Evolutionary conservation across 37 sponge, comb jelly and placozoan species (phyloP).

Genomic region (Aplysina aerophoba): DNA sequence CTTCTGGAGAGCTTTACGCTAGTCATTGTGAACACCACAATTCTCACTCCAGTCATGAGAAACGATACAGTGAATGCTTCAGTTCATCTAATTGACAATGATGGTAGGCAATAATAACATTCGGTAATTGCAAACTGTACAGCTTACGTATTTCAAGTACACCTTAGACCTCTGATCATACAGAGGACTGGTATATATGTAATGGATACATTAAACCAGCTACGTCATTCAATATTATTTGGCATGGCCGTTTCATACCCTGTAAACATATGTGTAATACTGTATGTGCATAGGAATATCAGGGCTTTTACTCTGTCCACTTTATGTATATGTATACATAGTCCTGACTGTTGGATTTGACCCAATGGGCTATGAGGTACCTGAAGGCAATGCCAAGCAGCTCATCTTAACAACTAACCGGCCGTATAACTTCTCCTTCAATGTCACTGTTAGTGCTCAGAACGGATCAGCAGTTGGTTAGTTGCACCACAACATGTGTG

Average conservation of each 20-base stretch:
- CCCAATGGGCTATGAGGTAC: not conserved
- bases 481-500: not conserved
- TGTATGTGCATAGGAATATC: too few relatives aligned
- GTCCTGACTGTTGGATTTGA: not conserved
- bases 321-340: not conserved
- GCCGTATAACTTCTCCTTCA: not conserved
- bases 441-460: not conserved
- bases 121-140: too few relatives aligned
- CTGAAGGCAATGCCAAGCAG: not conserved
- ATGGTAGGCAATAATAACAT: conserved; percentile 2
- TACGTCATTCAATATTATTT: too few relatives aligned
- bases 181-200: too few relatives aligned
- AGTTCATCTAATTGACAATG: not conserved
- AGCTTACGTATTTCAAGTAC: too few relatives aligned
- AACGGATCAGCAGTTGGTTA: conserved; percentile 12
- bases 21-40: not conserved
- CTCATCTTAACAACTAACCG: not conserved
- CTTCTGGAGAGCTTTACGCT: not conserved
- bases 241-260: too few relatives aligned
- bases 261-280: too few relatives aligned
- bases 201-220: too few relatives aligned
- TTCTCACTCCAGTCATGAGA: not conserved
- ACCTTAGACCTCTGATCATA: too few relatives aligned
- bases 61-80: not conserved
- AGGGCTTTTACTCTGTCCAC: too few relatives aligned